phyloP scores from a whole-genome alignment of 2,113 vertebrate species.

The Silurus glanis region DNA sequence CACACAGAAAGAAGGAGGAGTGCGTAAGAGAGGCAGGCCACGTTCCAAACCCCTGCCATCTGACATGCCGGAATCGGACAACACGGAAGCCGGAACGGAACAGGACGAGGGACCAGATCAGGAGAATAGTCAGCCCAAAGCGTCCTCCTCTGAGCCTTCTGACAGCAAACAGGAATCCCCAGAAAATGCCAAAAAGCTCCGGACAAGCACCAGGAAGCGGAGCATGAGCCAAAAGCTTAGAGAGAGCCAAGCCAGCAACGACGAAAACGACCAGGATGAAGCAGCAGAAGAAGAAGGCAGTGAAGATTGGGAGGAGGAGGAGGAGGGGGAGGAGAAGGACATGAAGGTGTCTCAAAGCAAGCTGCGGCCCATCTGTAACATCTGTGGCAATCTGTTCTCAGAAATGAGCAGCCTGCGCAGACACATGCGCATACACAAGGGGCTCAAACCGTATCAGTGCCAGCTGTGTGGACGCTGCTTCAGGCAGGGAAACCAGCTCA shows the following conservation, averaged over 20 bases:
- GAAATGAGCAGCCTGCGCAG: conserved; percentile 91
- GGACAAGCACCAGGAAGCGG: conserved; percentile 45
- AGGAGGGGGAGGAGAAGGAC: conserved; percentile 68
- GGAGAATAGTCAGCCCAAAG: conserved; percentile 21
- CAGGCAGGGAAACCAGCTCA: conserved; percentile 95
- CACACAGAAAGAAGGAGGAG: conserved; percentile 32
- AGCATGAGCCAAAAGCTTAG: conserved; percentile 61
- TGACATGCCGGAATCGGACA: not conserved
- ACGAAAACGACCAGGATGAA: conserved; percentile 71
- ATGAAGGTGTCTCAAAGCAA: conserved; percentile 74
- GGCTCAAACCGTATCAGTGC: conserved; percentile 92
- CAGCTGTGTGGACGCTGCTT: conserved; percentile 93
- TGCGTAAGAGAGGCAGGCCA: conserved; percentile 53
- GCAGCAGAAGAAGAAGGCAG: conserved; percentile 65
- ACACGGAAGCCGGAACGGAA: conserved; percentile 35
- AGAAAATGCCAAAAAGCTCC: not conserved
- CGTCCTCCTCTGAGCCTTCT: conserved; percentile 10
- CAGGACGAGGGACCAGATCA: conserved; percentile 24
- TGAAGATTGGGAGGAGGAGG: conserved; percentile 45
- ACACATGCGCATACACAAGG: conserved; percentile 96
- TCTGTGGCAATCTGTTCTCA: conserved; percentile 89
- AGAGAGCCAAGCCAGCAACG: conserved; percentile 64
- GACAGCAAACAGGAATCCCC: not conserved
- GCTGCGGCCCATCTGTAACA: conserved; percentile 82
- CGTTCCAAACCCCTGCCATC: conserved; percentile 26